Evolutionary conservation across 37 sponge, comb jelly and placozoan species (phyloP), one percentile per base, ranked within the genome.

Genomic region (Ianthella basta): DNA sequence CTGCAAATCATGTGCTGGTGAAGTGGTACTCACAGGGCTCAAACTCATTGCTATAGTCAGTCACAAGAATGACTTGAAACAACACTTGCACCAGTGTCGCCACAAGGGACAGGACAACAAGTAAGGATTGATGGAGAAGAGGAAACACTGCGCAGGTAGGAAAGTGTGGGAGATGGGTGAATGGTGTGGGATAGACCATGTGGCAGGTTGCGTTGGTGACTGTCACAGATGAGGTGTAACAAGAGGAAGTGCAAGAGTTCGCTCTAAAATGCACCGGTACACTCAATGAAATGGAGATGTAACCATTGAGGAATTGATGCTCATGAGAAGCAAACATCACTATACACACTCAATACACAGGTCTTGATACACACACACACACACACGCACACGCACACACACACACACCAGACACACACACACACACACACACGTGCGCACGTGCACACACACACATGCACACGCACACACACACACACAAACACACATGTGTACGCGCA

Each of bases 61-160:
- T 89, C 4, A 56, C 79, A 16, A 91, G 59, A 21, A 72, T 55
- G 75, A 95, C 74, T 55, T 95, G 95, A 80, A 92, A 95, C 38
- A 86, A 40, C 15, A 60, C 72, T 64, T 95, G 95, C 14, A 44
- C 85, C 59, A 95, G 57, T n/a, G 81, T 18, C 19, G 63, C 87
- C 21, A 89, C 39, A 0, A 25, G 15, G 18, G 92, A 91, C 36
- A 85, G 18, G 8, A 86, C 59, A 16, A 86, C 29, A 36, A 87
- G 27, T 0, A 93, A 4, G 34, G 36, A 56, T 4, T 69, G 59
- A 69, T 60, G 80, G 16, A 87, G 33, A 0, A 92, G 38, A 39
- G 56, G 56, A 56, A 73, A 59, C 15, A 34, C 92, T 91, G 67
- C n/a, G n/a, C n/a, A n/a, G n/a, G n/a, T n/a, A n/a, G n/a, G n/a